These are phyloP conservation scores for Aphodius sticticus DNA, from an alignment of 2,888 invertebrate species.

Conservation along the genomic window DNA sequence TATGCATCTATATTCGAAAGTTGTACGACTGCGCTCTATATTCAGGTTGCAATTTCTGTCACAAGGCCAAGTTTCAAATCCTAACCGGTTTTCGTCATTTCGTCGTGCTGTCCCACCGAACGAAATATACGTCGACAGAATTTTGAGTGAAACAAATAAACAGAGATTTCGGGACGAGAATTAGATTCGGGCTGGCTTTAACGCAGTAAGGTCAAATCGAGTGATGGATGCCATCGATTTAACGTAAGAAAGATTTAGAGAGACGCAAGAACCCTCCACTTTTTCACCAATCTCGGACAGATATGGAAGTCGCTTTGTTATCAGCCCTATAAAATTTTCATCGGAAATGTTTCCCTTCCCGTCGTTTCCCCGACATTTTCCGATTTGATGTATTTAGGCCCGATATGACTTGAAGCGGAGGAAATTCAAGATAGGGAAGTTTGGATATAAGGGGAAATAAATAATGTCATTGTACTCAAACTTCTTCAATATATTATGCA, in stretches of 20 bases:
- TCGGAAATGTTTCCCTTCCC: not conserved
- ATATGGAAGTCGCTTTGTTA: not conserved
- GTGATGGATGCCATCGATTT: not conserved
- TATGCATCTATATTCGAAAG: too few species aligned
- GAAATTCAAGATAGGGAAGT: not conserved
- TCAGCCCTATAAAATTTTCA: not conserved
- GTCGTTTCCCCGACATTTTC: not conserved
- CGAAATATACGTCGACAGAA: not conserved
- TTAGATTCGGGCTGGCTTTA: not conserved
- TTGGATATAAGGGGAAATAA: not conserved
- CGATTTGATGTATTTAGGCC: not conserved
- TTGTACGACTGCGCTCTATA: not conserved
- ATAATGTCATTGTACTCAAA: not conserved
- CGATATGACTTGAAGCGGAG: not conserved
- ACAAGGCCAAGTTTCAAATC: not conserved
- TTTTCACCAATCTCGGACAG: not conserved
- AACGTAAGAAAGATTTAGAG: not conserved
- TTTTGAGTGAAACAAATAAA: not conserved
- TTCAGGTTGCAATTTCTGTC: not conserved
- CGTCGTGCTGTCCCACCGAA: not conserved
- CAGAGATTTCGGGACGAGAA: not conserved
- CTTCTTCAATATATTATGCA: not conserved
- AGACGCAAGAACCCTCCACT: not conserved
- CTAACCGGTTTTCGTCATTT: not conserved
- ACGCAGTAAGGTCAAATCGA: not conserved